phyloP scores from a whole-genome alignment of 2,797 vertebrate species.

The Ctenochaetus hawaiiensis region DNA sequence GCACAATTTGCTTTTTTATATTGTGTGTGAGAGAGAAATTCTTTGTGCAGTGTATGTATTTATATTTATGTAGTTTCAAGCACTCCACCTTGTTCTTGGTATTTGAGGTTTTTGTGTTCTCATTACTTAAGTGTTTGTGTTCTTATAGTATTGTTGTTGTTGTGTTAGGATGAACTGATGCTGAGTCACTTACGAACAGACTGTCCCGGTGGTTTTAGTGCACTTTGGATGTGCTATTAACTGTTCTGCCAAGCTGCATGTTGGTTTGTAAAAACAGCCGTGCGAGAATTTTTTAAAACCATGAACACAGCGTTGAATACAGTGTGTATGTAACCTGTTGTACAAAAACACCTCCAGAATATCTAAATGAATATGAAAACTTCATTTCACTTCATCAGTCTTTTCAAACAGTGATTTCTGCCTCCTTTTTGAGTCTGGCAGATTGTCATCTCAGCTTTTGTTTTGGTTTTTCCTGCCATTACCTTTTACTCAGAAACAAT shows the following conservation, averaged over 20 bases:
- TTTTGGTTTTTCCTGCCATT: constrained; percentile 56
- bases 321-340: constrained; percentile 9
- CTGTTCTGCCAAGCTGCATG: constrained; percentile 35
- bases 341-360: neutral
- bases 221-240: constrained; percentile 35
- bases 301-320: neutral
- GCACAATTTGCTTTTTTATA: too few species aligned
- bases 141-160: neutral
- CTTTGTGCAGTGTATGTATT: too few species aligned
- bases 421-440: constrained; percentile 41
- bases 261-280: constrained; percentile 3
- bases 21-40: too few species aligned
- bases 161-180: constrained; percentile 21
- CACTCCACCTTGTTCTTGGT: too few species aligned
- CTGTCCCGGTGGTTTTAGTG: constrained; percentile 16
- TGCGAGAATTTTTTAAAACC: constrained; percentile 20
- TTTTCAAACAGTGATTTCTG: constrained; percentile 28
- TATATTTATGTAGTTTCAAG: too few species aligned
- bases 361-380: constrained; percentile 28
- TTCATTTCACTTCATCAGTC: neutral
- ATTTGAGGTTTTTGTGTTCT: too few species aligned
- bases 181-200: constrained; percentile 4
- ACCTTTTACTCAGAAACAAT: constrained; percentile 53
- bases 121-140: neutral
- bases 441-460: constrained; percentile 56